Evolutionary conservation across 2,113 vertebrate species (phyloP), one percentile per base, ranked within the genome.

Genomic region (Otolemur garnettii): DNA sequence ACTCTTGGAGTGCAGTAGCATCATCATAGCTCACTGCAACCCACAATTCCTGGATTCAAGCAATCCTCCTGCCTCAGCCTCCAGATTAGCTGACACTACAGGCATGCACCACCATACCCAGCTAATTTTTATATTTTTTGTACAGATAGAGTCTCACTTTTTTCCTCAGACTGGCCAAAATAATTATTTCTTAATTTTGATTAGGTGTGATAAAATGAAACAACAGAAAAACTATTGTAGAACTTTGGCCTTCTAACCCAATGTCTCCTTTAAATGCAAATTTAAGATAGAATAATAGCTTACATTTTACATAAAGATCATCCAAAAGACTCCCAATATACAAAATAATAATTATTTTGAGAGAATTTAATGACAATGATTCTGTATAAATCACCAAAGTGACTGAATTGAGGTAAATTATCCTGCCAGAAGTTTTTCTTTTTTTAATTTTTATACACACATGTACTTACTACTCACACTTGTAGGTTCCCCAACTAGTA

Each of bases 331-430:
- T 79, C 28, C 71, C 14, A 69, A 55, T 87, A 93, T n/a, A 15
- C 60, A 90, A 26, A 96, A 96, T 42, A 79, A 55, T 59, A 81
- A 93, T 17, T 80, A 62, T 97, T 96, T 93, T 80, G 33, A 93
- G 97, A 69, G 0, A 93, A 84, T 7, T 15, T 84, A 97, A 38
- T n/a, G 45, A 4, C 66, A 82, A 62, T 96, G 95, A 55, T 78
- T 95, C 45, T 96, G 2, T 72, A 64, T 96, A 83, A 96, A 96
- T 96, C 57, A 89, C 72, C 38, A 50, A 5, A 50, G 60, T 60
- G 0, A 74, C 87, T 95, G 57, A 33, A 69, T 53, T 96, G 55
- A 94, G 22, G 18, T 90, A 95, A 95, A 87, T 85, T 18, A 42
- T 96, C 75, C 14, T 68, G 22, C 1, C 86, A 66, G 60, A 45